Percentiles rank a stretch among this genome's conserved stretches.
Evolutionary conservation across 2,797 vertebrate genomes (phyloP).

Genomic region (Lates japonicus): DNA sequence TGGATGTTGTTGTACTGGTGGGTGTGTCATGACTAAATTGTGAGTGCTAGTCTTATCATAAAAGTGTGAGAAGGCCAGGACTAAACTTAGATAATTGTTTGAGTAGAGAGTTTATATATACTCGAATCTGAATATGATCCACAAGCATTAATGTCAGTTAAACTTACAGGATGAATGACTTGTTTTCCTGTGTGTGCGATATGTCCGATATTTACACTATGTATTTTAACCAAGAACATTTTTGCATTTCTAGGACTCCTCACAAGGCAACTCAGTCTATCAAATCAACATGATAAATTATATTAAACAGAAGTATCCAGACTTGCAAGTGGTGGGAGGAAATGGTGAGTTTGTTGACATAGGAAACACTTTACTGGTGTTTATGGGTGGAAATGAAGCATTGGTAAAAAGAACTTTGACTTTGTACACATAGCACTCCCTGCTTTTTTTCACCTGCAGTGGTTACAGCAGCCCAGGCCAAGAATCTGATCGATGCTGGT

Average conservation of each 20-base stretch:
- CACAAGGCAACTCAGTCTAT: conserved; percentile 94
- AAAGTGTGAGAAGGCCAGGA: not conserved
- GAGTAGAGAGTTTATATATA: not conserved
- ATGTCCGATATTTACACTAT: not conserved
- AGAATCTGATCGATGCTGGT: conserved; percentile 94
- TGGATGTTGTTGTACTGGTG: conserved; percentile 94
- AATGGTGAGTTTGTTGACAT: conserved; percentile 88
- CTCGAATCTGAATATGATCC: not conserved
- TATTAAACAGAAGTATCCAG: conserved; percentile 92
- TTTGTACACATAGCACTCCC: not conserved
- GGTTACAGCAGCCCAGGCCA: conserved; percentile 94
- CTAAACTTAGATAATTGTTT: not conserved
- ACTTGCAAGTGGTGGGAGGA: conserved; percentile 92
- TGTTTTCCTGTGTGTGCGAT: not conserved
- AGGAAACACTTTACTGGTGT: not conserved
- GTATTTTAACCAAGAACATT: not conserved
- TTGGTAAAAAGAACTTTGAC: not conserved
- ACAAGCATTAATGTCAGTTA: not conserved
- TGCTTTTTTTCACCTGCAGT: conserved; percentile 75
- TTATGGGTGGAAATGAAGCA: not conserved
- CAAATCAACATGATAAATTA: conserved; percentile 94
- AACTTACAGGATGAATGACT: not conserved
- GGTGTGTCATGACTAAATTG: conserved; percentile 70
- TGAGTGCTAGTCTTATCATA: not conserved
- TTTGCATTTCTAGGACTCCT: conserved; percentile 88